Evolutionary conservation across 2,113 vertebrate species (phyloP).

Genomic region (Synodontis membranacea): DNA sequence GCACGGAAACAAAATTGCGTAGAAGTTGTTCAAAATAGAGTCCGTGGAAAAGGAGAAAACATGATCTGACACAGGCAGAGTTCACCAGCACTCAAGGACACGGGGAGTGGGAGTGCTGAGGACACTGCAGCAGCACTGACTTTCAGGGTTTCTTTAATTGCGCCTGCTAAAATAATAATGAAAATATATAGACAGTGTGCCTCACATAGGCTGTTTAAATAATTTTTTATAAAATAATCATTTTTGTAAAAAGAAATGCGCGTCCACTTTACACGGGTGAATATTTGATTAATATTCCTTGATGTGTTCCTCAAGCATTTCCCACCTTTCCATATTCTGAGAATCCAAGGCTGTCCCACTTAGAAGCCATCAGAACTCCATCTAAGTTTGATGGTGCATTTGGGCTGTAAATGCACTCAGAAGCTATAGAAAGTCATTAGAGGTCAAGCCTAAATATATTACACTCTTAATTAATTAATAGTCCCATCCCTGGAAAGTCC

Average conservation of each 20-base stretch:
- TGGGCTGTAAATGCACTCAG: neutral
- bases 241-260: no score
- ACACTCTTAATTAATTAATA: neutral
- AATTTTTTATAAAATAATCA: no score
- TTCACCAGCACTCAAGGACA: conserved; percentile 1
- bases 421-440: neutral
- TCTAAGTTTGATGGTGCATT: neutral
- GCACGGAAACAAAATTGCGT: conserved; percentile 1
- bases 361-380: neutral
- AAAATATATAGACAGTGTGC: neutral
- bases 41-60: conserved; percentile 6
- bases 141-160: neutral
- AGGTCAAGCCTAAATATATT: neutral
- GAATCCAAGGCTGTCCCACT: neutral
- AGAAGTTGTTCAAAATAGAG: neutral
- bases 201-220: neutral
- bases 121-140: neutral
- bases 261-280: neutral
- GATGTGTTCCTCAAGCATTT: neutral
- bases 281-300: neutral
- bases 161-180: neutral
- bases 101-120: neutral
- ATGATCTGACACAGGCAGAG: neutral
- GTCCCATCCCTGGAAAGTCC: neutral
- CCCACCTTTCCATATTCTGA: neutral